Evolutionary conservation across 1,140 invertebrate species (phyloP), one percentile per base, ranked within the genome.

Genomic region (Doryteuthis pealeii): DNA sequence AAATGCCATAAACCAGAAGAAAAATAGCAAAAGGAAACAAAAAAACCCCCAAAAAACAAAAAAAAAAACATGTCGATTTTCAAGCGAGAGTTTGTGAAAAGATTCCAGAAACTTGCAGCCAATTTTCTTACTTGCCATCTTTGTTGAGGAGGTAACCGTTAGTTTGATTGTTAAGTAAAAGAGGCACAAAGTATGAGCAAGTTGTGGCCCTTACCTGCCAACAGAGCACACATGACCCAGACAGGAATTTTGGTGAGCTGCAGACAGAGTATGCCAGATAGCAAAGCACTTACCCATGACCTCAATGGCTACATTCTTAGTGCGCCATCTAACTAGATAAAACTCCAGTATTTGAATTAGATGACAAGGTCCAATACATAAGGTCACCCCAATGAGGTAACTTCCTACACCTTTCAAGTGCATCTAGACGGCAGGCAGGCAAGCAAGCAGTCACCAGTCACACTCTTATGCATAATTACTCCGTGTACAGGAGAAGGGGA

Each of bases 381-480:
- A 62, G 31, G 66, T 68, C 15, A 68, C 66, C 32, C 30, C 26
- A 68, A 68, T 22, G 66, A 68, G 66, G 66, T 30, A 68, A 28
- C 66, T 68, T 30, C 32, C 66, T 68, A 68, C 31, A 68, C 66
- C 66, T 68, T 68, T 18, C 30, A 68, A 68, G 66, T 68, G 66
- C 31, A 32, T 68, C 58, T 30, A 4, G 58, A 62, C 28, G 28
- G 22, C 58, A n/a, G n/a, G n/a, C n/a, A n/a, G n/a, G n/a, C n/a
- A n/a, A n/a, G n/a, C n/a, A n/a, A n/a, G n/a, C n/a, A 68, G 31
- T 22, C 18, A 28, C 18, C 66, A 68, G 66, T 22, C 66, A 68
- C 66, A 68, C 66, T 68, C 66, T 33, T 32, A 68, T 68, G 66
- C 66, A 68, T 68, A 68, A 68, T 68, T 68, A 68, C 66, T 68